Conservation (phyloP, 2,113 vertebrate genomes). For the Gobio gobio region DNA sequence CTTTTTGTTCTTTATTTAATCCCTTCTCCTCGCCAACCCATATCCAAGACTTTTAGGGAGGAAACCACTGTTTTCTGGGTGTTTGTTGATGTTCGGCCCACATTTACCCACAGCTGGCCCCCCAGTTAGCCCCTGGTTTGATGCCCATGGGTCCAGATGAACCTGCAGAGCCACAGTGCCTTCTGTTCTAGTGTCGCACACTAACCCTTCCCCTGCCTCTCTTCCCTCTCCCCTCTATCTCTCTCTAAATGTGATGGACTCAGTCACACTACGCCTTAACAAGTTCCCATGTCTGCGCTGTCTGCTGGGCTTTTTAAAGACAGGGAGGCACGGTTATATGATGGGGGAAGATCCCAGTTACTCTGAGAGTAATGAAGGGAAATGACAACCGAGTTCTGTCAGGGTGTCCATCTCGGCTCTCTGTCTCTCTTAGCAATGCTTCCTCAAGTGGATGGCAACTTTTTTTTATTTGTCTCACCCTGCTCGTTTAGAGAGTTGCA, state of each 20-base stretch:
- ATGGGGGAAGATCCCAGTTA: conserved; percentile 41
- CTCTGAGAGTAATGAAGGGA: conserved; percentile 35
- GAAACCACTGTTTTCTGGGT: conserved; percentile 35
- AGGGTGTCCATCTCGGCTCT: conserved; percentile 44
- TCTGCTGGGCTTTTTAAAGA: conserved; percentile 42
- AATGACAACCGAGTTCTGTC: conserved; percentile 27
- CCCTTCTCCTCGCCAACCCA: conserved; percentile 49
- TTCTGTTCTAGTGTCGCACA: conserved; percentile 75
- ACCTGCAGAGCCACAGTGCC: conserved; percentile 78
- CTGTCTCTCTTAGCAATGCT: conserved; percentile 34
- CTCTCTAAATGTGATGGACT: conserved; percentile 45
- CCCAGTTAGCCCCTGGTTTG: conserved; percentile 32
- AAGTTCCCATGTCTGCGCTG: conserved; percentile 42
- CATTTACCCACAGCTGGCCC: conserved; percentile 24
- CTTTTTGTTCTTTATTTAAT: neutral
- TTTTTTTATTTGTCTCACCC: conserved; percentile 32
- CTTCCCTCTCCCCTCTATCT: neutral
- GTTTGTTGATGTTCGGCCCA: conserved; percentile 26
- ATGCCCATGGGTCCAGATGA: conserved; percentile 35
- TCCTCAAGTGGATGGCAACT: conserved; percentile 27
- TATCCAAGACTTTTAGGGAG: conserved; percentile 38
- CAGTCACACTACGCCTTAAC: conserved; percentile 56
- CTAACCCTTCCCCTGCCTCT: conserved; percentile 47
- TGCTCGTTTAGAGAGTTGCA: conserved; percentile 59
- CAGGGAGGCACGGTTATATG: conserved; percentile 43